Conservation (phyloP, 2,797 vertebrate species). For the Hoplostethus mediterraneus region DNA sequence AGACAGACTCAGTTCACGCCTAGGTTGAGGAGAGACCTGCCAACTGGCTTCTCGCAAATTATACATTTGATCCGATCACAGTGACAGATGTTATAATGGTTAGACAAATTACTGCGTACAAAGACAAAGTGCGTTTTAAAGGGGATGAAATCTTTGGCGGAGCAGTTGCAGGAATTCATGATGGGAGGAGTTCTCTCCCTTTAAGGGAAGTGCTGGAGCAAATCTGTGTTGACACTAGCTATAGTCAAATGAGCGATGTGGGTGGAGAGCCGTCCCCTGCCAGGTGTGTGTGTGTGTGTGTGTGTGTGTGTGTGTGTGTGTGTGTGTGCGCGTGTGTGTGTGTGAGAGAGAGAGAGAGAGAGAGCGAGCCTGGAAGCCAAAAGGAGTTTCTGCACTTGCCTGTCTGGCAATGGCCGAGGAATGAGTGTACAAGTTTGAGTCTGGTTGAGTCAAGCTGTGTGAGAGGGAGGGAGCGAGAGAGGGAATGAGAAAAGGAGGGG, state of each 20-base stretch:
- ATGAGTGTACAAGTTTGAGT: conserved; percentile 69
- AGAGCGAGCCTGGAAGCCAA: conserved; percentile 21
- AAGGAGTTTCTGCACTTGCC: conserved; percentile 72
- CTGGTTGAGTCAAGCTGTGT: conserved; percentile 60
- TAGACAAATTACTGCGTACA: conserved; percentile 16
- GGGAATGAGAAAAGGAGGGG: conserved; percentile 35
- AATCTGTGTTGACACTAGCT: conserved; percentile 29
- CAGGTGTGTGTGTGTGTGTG: conserved; percentile 31
- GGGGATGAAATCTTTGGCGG: background rate
- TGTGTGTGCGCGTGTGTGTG: conserved; percentile 16
- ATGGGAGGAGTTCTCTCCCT: conserved; percentile 38
- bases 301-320: conserved; percentile 27
- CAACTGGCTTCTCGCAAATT: conserved; percentile 34
- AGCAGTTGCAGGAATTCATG: conserved; percentile 5
- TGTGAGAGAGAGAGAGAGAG: conserved; percentile 4
- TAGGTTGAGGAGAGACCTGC: conserved; percentile 21
- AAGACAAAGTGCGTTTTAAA: conserved; percentile 15
- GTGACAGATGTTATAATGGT: conserved; percentile 29
- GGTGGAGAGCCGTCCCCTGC: conserved; percentile 21
- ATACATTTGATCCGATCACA: conserved; percentile 14
- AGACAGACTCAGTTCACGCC: conserved; percentile 26
- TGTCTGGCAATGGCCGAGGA: conserved; percentile 61
- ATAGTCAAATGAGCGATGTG: conserved; percentile 25
- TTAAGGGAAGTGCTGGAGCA: conserved; percentile 38
- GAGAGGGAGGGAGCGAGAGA: conserved; percentile 38